Evolutionary conservation across 2,888 invertebrate genomes (phyloP), one percentile per base, ranked within the genome.

Genomic region (Rhagium mordax): DNA sequence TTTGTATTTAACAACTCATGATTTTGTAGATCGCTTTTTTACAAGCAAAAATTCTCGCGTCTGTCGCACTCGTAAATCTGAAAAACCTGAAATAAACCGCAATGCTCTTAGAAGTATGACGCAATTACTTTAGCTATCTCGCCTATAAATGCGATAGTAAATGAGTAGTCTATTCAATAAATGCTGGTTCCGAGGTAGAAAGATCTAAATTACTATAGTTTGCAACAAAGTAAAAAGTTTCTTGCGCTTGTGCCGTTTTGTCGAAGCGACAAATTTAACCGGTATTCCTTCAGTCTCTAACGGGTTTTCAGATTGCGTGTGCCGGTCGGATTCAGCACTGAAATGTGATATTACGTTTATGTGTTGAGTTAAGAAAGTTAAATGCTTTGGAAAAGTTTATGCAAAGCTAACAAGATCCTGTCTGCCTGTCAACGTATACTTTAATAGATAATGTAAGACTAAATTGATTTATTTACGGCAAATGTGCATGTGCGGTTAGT

Each of bases 221-320:
- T 76, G 74, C 68, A 70, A 71, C 76, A 76, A 76, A 76, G 64
- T 65, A 65, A 69, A 59, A 66, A 64, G 18, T 65, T 70, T 72
- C 70, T 61, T 74, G 72, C 74, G 76, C 76, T 76, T 72, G 71
- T 72, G 72, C 74, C 33, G 70, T 70, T 71, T 76, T 70, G 57
- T 66, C 48, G 49, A 65, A 27, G 33, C 57, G 53, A 71, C 49
- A 59, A 59, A 48, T 57, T 66, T 66, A 60, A 51, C 66, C 65
- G 67, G 59, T 59, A 21, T 47, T 68, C 47, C 66, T 65, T 65
- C 64, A 71, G 71, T 71, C 71, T 65, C 49, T 51, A 59, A 48
- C 61, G 66, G 60, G 71, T 60, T 66, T 71, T 66, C 53, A 60
- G 65, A 29, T 53, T 20, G 65, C 53, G 65, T 53, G 53, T 53